Evolutionary conservation across 2,888 invertebrate genomes (phyloP).

Genomic region (Drosophila paramelanica): DNA sequence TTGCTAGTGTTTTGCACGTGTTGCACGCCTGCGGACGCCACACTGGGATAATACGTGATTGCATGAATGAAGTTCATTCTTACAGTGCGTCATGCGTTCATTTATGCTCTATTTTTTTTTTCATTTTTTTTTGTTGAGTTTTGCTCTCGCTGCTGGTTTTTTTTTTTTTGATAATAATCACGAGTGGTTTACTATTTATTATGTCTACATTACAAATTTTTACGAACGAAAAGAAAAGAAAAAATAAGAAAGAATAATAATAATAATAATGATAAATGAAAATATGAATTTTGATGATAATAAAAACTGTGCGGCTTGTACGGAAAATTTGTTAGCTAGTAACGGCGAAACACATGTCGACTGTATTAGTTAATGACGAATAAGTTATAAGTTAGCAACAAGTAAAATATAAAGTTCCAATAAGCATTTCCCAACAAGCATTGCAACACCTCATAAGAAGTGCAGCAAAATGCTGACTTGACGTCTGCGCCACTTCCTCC

Average conservation of each 20-base stretch:
- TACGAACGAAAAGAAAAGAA: not conserved
- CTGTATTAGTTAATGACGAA: not conserved
- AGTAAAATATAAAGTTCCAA: no score
- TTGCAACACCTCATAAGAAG: no score
- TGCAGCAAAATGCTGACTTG: no score
- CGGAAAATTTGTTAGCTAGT: slow-evolving; percentile 5
- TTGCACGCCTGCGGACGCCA: slow-evolving; percentile 6
- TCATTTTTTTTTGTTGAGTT: not conserved
- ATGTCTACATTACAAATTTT: not conserved
- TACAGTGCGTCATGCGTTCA: not conserved
- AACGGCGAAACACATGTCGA: slow-evolving; percentile 8
- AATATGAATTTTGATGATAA: slow-evolving; percentile 3
- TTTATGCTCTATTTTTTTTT: not conserved
- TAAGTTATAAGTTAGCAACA: no score
- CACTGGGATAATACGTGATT: not conserved
- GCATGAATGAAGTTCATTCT: slow-evolving; percentile 15
- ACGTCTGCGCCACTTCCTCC: no score
- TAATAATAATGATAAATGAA: not conserved
- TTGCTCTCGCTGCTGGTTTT: not conserved
- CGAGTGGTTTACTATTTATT: not conserved
- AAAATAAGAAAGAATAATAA: not conserved
- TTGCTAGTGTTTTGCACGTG: slow-evolving; percentile 16
- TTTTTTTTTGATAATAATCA: not conserved
- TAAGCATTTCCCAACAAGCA: no score
- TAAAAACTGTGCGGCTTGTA: slow-evolving; percentile 5